A percentile compares a stretch with the other conserved stretches of the same genome.
Evolutionary conservation across 2,888 invertebrate genomes (phyloP).

Genomic region (Erebia palarica): DNA sequence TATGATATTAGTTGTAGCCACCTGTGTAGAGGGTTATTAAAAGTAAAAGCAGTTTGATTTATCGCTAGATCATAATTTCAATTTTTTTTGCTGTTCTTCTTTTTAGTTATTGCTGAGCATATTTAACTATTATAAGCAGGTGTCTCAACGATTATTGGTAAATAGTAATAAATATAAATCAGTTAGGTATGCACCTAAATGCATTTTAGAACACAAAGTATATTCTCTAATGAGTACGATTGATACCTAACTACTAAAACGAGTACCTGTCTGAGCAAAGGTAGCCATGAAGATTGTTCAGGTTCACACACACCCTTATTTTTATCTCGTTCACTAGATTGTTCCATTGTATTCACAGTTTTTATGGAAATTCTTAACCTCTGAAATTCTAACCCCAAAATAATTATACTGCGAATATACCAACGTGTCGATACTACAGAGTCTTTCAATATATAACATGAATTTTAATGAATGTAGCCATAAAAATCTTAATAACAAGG

Average conservation of each 20-base stretch:
- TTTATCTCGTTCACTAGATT: constrained; percentile 6
- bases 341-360: constrained; percentile 8
- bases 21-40: no score
- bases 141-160: no score
- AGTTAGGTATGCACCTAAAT: no score
- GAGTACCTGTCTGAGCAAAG: constrained; percentile 11
- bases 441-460: neutral
- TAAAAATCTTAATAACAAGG: no score
- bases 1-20: no score
- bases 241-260: neutral
- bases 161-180: no score
- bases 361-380: neutral
- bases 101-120: no score
- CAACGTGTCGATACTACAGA: neutral
- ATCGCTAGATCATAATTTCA: no score
- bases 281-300: constrained; percentile 10
- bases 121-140: no score
- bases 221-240: neutral
- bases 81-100: no score
- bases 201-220: no score
- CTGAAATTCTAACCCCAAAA: neutral
- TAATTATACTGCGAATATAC: constrained; percentile 9
- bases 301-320: neutral
- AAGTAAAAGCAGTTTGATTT: no score
- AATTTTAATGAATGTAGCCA: neutral